Percentiles rank a stretch among this genome's conserved stretches.
phyloP scores from a whole-genome alignment of 2,888 invertebrate genomes.

The Metopia argyrocephala region DNA sequence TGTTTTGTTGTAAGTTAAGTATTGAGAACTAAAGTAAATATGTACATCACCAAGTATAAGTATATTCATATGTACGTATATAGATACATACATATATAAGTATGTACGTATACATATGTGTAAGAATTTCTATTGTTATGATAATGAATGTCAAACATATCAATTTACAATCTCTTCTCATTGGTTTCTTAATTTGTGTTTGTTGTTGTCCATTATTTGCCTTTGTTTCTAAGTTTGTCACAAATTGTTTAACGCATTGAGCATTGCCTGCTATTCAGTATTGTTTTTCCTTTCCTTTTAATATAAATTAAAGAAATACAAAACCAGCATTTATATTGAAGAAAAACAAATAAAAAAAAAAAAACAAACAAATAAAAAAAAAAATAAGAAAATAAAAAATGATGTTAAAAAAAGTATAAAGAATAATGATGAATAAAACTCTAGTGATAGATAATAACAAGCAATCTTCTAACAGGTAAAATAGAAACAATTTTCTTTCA shows the following conservation, averaged over 20 bases:
- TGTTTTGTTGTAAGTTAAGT: constrained; percentile 50
- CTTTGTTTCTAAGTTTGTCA: constrained; percentile 43
- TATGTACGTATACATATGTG: neutral
- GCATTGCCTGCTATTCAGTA: neutral
- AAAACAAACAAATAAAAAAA: constrained; percentile 36
- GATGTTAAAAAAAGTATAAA: constrained; percentile 7
- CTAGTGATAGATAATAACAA: constrained; percentile 43
- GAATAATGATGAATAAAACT: constrained; percentile 16
- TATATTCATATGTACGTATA: neutral
- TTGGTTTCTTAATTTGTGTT: constrained; percentile 4
- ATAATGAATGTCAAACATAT: constrained; percentile 61
- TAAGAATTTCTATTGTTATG: constrained; percentile 60
- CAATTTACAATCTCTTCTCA: constrained; percentile 52
- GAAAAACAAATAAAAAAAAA: constrained; percentile 1
- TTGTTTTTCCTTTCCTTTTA: constrained; percentile 1
- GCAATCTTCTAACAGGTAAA: constrained; percentile 58
- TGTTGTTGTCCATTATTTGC: constrained; percentile 11
- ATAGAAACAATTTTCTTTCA: constrained; percentile 47
- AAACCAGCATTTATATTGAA: constrained; percentile 44
- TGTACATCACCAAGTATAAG: neutral
- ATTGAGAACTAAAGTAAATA: constrained; percentile 35
- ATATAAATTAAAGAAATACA: constrained; percentile 42
- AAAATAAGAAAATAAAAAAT: constrained; percentile 33
- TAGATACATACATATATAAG: neutral
- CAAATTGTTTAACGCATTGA: constrained; percentile 50